A percentile compares a stretch with the other conserved stretches of the same genome.
Conservation (phyloP, 1,140 invertebrate species). For the Camponotus floridanus region DNA sequence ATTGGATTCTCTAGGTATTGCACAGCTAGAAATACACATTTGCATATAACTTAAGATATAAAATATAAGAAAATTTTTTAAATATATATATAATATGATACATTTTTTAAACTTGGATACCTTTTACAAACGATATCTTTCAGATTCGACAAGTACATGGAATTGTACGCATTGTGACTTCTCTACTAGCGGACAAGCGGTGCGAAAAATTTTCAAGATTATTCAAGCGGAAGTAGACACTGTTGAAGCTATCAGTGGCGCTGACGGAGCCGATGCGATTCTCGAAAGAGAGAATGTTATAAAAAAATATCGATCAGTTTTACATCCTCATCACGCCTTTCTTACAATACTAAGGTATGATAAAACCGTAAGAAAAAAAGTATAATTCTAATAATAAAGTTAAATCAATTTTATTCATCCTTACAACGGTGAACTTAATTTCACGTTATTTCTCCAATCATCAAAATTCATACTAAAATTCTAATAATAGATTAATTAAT, state of each 20-base stretch:
- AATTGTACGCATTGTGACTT: constrained; percentile 91
- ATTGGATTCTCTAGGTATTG: constrained; percentile 89
- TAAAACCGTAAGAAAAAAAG: background rate
- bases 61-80: too few species aligned
- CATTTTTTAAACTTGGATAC: too few species aligned
- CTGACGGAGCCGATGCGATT: constrained; percentile 87
- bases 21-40: background rate
- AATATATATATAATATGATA: background rate
- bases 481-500: too few species aligned
- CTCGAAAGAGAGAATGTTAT: constrained; percentile 88
- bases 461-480: too few species aligned
- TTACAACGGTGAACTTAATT: too few species aligned
- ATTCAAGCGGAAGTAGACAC: constrained; percentile 83
- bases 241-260: constrained; percentile 78
- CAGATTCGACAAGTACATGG: constrained; percentile 88
- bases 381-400: background rate
- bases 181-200: constrained; percentile 87
- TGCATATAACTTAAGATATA: too few species aligned
- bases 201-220: constrained; percentile 84
- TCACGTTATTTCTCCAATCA: too few species aligned
- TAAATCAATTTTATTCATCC: background rate
- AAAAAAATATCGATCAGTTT: constrained; percentile 88
- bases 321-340: constrained; percentile 92
- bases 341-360: constrained; percentile 87
- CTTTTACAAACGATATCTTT: background rate